A percentile compares a stretch with the other conserved stretches of the same genome.
Conservation (phyloP, 23 tunicate species). For the Oikopleura dioica region DNA sequence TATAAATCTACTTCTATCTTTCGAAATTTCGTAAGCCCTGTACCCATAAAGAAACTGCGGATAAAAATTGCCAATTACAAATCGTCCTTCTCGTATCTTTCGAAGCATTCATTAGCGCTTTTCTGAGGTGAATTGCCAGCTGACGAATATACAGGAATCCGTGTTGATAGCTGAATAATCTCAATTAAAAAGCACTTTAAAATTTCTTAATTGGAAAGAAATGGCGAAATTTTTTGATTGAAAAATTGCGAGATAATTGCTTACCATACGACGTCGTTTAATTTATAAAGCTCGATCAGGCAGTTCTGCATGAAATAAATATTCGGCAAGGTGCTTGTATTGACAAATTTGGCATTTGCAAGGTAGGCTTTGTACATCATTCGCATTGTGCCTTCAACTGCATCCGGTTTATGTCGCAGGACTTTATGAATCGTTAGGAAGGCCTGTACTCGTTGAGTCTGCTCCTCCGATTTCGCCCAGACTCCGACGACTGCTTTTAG, state of each 20-base stretch:
- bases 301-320: conserved; percentile 7
- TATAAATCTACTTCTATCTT: too few species aligned
- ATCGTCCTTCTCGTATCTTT: neutral
- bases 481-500: neutral
- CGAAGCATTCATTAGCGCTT: neutral
- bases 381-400: neutral
- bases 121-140: neutral
- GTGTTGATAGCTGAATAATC: conserved; percentile 10
- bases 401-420: neutral
- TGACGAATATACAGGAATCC: conserved; percentile 8
- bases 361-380: neutral
- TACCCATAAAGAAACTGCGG: neutral
- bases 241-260: neutral
- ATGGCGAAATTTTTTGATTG: neutral
- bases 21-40: too few species aligned
- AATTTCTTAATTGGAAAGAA: neutral
- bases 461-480: neutral
- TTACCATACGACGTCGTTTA: neutral
- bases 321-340: neutral
- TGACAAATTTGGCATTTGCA: neutral
- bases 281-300: neutral
- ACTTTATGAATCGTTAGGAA: neutral
- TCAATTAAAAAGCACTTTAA: too few species aligned
- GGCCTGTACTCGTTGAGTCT: neutral
- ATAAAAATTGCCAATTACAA: conserved; percentile 1